Conservation (phyloP, 2,797 vertebrate genomes). For the Lacerta bilineata region DNA sequence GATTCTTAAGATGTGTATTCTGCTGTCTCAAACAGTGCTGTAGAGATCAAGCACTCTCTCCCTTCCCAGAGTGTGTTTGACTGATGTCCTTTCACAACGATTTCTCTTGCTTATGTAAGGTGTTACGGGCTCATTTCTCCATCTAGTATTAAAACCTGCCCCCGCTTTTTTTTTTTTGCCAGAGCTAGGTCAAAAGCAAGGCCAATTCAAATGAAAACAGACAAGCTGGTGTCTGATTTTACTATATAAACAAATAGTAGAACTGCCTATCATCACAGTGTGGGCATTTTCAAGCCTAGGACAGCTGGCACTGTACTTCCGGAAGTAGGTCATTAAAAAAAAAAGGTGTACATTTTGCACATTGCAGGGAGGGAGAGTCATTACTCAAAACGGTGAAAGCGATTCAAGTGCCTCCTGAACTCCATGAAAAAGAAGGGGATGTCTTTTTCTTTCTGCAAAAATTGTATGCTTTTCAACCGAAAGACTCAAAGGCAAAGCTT, state of each 20-base stretch:
- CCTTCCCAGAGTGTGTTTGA: constrained; percentile 28
- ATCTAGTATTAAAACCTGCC: not conserved
- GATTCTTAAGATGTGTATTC: constrained; percentile 2
- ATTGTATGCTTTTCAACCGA: accelerated
- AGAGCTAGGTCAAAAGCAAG: constrained; percentile 46
- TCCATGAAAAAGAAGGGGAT: not conserved
- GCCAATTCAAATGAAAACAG: constrained; percentile 35
- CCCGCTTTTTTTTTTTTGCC: not conserved
- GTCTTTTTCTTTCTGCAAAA: not conserved
- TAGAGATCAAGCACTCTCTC: constrained; percentile 3
- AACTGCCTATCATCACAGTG: constrained; percentile 30
- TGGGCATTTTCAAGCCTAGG: constrained; percentile 44
- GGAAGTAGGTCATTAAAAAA: constrained; percentile 45
- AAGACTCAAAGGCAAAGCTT: not conserved
- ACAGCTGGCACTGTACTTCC: constrained; percentile 51
- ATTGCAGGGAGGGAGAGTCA: constrained; percentile 28
- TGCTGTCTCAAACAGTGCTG: constrained; percentile 11
- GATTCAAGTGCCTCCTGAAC: not conserved
- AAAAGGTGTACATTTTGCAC: constrained; percentile 25
- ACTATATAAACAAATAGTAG: constrained; percentile 46
- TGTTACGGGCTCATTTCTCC: constrained; percentile 13
- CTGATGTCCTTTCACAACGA: constrained; percentile 27
- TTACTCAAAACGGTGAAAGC: constrained; percentile 27
- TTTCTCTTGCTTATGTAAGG: not conserved
- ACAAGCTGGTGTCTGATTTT: constrained; percentile 21